Base-by-base conservation (phyloP, 1,140 invertebrate genomes). In the Cydia splendana region DNA sequence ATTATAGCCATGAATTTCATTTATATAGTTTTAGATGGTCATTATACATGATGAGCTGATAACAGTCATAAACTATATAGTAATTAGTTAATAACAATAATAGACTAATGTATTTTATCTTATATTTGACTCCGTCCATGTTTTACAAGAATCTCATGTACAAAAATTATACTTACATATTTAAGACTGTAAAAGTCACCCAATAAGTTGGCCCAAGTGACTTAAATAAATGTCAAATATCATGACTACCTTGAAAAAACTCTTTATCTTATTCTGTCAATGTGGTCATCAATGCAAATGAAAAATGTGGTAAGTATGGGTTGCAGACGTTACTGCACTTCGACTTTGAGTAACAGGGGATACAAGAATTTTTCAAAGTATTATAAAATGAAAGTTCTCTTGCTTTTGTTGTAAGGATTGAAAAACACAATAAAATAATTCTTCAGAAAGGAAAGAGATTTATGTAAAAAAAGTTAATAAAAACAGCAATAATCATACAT, bases 81-180 rank as follows among this genome's bases (percentile, higher is more conserved):
- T 67, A 67, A 28, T 45, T 75, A 53, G 20, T 28, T 74, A 20
- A 53, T 75, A 57, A 53, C 12, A 28, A 45, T 15, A 51, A 45
- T 74, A 48, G 4, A 15, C 12, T 74, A 28, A 51, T 53, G 74
- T 30, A 24, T 75, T 75, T 28, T n/a, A 38, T 28, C 65, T 71
- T 34, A 38, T 71, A 15, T 15, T 69, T 9, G 48, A 75, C 51
- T 75, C 51, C 51, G 74, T 75, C 45, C 74, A 75, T n/a, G 15
- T 53, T 10, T 53, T 71, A 71, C n/a, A n/a, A 71, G 67, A 71
- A 71, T 71, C 67, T 71, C 67, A 71, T 71, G 42, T 45, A 42
- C 15, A 62, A 24, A 10, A 24, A 62, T 24, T 62, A 9, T 62
- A 62, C 7, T 62, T 53, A n/a, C 3, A 62, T 24, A 20, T 62